These are phyloP conservation scores for Rousettus leschenaultii DNA, from an alignment of 2,113 vertebrate species.

Conservation along the genomic window DNA sequence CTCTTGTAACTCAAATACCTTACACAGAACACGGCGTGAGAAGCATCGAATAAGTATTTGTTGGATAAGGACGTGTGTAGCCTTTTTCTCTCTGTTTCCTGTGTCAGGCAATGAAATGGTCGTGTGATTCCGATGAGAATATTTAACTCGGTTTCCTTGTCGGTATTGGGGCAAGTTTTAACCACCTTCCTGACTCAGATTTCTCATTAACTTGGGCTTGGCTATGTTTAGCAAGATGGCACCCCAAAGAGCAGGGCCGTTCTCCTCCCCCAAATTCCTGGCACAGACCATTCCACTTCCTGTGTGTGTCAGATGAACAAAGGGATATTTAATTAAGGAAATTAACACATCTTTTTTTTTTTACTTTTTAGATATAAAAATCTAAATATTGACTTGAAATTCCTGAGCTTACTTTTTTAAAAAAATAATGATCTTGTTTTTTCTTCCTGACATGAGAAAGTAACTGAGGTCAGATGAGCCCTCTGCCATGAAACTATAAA, in stretches of 20 bases:
- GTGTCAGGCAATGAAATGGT: background rate
- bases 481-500: background rate
- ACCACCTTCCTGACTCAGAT: background rate
- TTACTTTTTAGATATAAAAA: background rate
- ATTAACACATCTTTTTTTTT: background rate
- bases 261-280: background rate
- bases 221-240: background rate
- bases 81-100: background rate
- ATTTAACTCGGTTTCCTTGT: background rate
- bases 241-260: background rate
- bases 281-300: background rate
- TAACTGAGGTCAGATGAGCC: background rate
- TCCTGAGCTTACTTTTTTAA: background rate
- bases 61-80: background rate
- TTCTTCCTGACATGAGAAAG: background rate
- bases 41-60: no score
- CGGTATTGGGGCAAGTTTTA: background rate
- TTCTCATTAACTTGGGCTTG: background rate
- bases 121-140: background rate
- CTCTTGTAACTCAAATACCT: background rate
- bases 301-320: background rate
- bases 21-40: background rate
- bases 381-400: background rate
- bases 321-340: background rate
- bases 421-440: background rate